phyloP scores from a whole-genome alignment of 2,888 invertebrate species.

The Selenia dentaria region DNA sequence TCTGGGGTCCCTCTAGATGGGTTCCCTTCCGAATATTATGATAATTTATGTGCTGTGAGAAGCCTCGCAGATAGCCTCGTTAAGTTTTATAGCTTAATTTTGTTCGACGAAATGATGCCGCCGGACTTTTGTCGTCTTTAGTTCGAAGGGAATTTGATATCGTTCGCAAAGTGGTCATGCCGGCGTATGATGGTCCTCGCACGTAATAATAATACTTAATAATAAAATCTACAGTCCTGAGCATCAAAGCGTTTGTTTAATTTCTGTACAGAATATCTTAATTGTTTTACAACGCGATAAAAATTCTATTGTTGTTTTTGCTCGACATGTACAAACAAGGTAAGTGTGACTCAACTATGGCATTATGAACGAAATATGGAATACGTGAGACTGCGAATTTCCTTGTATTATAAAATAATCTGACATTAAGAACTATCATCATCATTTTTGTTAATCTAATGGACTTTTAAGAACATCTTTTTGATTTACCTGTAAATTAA shows the following conservation, averaged over 20 bases:
- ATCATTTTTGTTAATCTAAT: conserved; percentile 37
- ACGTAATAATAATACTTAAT: not conserved
- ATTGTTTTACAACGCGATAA: not conserved
- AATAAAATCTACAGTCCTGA: not conserved
- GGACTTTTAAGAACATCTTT: conserved; percentile 32
- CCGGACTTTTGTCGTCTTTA: conserved; percentile 19
- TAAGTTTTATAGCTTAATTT: conserved; percentile 72
- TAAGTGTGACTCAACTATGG: not conserved
- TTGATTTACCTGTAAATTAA: conserved; percentile 24
- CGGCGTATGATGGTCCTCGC: not conserved
- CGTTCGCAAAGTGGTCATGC: conserved; percentile 6
- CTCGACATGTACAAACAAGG: not conserved
- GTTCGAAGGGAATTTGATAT: conserved; percentile 18
- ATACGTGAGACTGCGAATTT: conserved; percentile 40
- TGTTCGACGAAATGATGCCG: conserved; percentile 37
- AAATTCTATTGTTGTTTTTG: not conserved
- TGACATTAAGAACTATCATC: conserved; percentile 39
- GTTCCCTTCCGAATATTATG: conserved; percentile 38
- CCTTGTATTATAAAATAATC: conserved; percentile 41
- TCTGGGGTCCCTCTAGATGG: conserved; percentile 44
- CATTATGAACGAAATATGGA: conserved; percentile 2
- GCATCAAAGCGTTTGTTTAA: not conserved
- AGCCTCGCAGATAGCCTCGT: conserved; percentile 56
- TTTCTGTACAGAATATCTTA: not conserved
- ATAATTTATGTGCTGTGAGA: conserved; percentile 52